Conservation (phyloP, 2,113 vertebrate genomes). For the Siniperca knerii region DNA sequence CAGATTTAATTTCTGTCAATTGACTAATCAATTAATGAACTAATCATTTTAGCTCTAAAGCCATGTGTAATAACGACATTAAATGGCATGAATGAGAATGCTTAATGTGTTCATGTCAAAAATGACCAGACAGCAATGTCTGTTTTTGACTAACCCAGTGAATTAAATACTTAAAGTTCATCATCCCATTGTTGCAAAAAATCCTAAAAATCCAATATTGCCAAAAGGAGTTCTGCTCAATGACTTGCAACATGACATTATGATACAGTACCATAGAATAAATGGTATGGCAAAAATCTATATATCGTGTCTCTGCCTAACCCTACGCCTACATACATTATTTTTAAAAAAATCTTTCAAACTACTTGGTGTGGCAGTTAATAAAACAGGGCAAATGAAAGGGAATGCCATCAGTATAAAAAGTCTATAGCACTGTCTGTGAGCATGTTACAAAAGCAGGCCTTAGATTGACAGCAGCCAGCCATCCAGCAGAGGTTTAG, state of each 20-base stretch:
- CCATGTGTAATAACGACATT: no score
- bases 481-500: constrained; percentile 56
- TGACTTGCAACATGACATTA: not conserved
- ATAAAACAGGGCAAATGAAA: not conserved
- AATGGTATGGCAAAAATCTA: not conserved
- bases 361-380: not conserved
- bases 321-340: not conserved
- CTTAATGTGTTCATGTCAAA: not conserved
- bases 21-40: no score
- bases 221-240: not conserved
- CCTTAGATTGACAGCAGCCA: constrained; percentile 45
- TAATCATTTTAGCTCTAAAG: no score
- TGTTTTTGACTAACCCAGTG: not conserved
- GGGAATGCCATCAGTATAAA: not conserved
- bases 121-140: not conserved
- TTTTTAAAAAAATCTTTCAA: not conserved
- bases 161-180: not conserved
- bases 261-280: not conserved
- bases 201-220: not conserved
- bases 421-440: constrained; percentile 3
- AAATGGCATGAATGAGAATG: no score
- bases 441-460: constrained; percentile 25
- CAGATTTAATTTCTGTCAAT: not conserved
- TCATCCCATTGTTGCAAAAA: not conserved
- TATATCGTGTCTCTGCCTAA: not conserved